phyloP scores from a whole-genome alignment of 1,140 invertebrate species.

The Drosophila pachea region DNA sequence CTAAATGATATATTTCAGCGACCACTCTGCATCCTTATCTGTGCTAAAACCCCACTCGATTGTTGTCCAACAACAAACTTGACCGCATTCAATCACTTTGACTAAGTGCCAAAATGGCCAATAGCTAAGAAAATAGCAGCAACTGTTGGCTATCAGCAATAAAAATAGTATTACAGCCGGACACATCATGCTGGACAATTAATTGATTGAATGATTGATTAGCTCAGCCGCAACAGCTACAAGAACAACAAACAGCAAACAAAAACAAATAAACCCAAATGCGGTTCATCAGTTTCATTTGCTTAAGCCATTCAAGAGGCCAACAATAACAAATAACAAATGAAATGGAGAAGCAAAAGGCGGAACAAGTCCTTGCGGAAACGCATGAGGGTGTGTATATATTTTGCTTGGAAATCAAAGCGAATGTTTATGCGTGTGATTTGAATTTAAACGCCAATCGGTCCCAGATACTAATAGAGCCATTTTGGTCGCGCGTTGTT shows the following conservation, averaged over 20 bases:
- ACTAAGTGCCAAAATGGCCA: conserved; percentile 44
- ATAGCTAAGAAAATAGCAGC: conserved; percentile 41
- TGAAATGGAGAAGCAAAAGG: background rate
- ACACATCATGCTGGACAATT: conserved; percentile 21
- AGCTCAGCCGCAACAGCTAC: conserved; percentile 13
- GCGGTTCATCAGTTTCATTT: conserved; percentile 42
- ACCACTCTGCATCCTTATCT: background rate
- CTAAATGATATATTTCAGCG: too few species aligned
- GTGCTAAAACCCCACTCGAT: background rate
- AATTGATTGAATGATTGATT: conserved; percentile 55
- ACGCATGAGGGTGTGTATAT: background rate
- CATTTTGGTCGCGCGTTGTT: conserved; percentile 10
- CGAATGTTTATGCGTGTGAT: conserved; percentile 41
- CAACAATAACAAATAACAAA: conserved; percentile 28
- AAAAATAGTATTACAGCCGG: conserved; percentile 28
- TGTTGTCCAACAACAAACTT: conserved; percentile 3
- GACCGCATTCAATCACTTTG: conserved; percentile 39
- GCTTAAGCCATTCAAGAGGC: conserved; percentile 14
- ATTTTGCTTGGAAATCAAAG: conserved; percentile 27
- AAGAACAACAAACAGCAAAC: conserved; percentile 8
- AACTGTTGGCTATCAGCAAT: conserved; percentile 40
- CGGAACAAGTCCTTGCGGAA: background rate
- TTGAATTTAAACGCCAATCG: conserved; percentile 45
- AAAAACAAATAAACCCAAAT: conserved; percentile 36
- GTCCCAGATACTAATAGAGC: conserved; percentile 5